Percentiles rank a stretch among this genome's conserved stretches.
These are phyloP conservation scores for Stichodactyla mertensii DNA, from an alignment of 64 coral and sea anemone genomes.

Conservation along the genomic window DNA sequence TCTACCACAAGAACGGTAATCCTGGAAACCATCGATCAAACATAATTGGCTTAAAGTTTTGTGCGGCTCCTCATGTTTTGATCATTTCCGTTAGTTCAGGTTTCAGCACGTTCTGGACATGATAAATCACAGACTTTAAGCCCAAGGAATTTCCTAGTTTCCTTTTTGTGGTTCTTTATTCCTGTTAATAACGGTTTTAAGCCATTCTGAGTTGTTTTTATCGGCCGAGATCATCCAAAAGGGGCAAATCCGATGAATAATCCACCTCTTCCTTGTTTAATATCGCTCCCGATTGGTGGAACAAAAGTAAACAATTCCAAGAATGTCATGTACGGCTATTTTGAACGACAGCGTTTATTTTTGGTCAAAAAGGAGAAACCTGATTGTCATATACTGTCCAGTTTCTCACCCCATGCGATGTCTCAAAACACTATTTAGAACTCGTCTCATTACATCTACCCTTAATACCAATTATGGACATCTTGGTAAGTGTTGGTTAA, in stretches of 20 bases:
- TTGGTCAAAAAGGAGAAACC: background rate
- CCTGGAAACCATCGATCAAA: too few species aligned
- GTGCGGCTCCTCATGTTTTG: too few species aligned
- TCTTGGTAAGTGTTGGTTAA: background rate
- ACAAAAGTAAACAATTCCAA: background rate
- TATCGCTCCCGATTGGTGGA: background rate
- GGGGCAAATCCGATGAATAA: background rate
- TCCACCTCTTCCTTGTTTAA: background rate
- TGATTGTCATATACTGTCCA: background rate
- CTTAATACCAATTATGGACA: too few species aligned
- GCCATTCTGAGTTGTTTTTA: background rate
- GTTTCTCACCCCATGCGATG: background rate
- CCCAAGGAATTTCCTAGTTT: background rate
- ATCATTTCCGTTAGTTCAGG: background rate
- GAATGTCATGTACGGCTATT: background rate
- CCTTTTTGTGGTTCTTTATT: background rate
- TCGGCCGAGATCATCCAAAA: background rate
- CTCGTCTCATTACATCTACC: background rate
- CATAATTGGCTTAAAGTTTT: too few species aligned
- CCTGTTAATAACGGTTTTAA: background rate
- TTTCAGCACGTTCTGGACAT: background rate
- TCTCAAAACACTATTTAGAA: background rate
- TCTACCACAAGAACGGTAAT: too few species aligned
- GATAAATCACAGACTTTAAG: background rate
- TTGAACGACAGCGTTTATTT: background rate